Conservation (phyloP, 2,797 vertebrate genomes). For the Siniperca undulata region DNA sequence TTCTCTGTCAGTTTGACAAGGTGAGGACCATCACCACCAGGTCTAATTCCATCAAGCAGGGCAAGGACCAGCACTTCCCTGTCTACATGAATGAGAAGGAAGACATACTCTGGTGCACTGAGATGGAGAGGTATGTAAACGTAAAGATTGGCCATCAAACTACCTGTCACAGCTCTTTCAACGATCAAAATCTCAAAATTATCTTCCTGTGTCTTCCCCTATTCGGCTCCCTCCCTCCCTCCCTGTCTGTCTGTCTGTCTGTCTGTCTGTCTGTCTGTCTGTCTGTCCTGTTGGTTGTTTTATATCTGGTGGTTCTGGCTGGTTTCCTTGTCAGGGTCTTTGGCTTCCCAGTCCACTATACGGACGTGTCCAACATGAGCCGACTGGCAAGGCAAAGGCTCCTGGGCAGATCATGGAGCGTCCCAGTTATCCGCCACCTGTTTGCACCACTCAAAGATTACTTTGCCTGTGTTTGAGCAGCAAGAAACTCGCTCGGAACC, state of each 20-base stretch:
- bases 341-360: slow-evolving; percentile 98
- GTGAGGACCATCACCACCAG: slow-evolving; percentile 98
- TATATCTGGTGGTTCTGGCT: slow-evolving; percentile 16
- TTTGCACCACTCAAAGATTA: slow-evolving; percentile 99
- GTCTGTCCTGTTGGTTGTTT: slow-evolving; percentile 10
- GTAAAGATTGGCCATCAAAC: neutral
- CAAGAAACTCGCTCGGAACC: slow-evolving; percentile 43
- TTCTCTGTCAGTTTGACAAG: slow-evolving; percentile 91
- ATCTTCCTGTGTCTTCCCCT: slow-evolving; percentile 28
- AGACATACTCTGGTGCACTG: slow-evolving; percentile 98
- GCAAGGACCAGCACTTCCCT: slow-evolving; percentile 99
- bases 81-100: slow-evolving; percentile 99
- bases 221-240: neutral
- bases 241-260: neutral
- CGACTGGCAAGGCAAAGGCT: slow-evolving; percentile 97
- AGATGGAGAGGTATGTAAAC: slow-evolving; percentile 94
- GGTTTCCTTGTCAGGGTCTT: slow-evolving; percentile 88
- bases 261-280: neutral
- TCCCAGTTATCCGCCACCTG: slow-evolving; percentile 98
- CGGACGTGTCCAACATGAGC: slow-evolving; percentile 99
- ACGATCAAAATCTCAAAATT: slow-evolving; percentile 25
- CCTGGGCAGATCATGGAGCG: slow-evolving; percentile 97
- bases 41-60: slow-evolving; percentile 99
- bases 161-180: neutral
- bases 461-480: slow-evolving; percentile 91